Conservation (phyloP, 2,797 vertebrate genomes). For the Xenentodon cancila region DNA sequence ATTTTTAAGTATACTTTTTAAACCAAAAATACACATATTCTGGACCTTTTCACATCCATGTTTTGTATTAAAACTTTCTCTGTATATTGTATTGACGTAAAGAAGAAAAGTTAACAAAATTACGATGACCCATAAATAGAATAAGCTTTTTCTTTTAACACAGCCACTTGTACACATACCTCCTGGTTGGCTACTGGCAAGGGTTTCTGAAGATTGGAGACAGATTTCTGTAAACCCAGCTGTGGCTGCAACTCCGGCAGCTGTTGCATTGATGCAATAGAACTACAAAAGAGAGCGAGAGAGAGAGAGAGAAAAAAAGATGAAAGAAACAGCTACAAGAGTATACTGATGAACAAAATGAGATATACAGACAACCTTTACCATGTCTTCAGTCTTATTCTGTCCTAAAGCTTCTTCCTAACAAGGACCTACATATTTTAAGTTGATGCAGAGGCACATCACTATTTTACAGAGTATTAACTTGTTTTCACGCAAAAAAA, state of each 20-base stretch:
- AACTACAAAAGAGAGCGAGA: slow-evolving; percentile 80
- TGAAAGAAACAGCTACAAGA: slow-evolving; percentile 2
- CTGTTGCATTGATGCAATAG: slow-evolving; percentile 94
- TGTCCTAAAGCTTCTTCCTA: too few relatives aligned
- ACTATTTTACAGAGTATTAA: too few relatives aligned
- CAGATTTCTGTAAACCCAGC: slow-evolving; percentile 99
- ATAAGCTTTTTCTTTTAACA: background rate
- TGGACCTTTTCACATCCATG: background rate
- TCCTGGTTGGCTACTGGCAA: slow-evolving; percentile 91
- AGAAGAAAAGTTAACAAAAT: background rate
- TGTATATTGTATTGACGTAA: background rate
- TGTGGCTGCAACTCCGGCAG: slow-evolving; percentile 97
- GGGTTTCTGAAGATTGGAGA: slow-evolving; percentile 99
- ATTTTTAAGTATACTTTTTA: too few relatives aligned
- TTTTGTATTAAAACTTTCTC: background rate
- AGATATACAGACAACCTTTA: background rate
- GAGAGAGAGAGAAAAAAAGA: background rate
- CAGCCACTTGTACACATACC: slow-evolving; percentile 76
- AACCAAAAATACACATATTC: too few relatives aligned
- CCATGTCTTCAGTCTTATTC: background rate
- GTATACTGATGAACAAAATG: background rate
- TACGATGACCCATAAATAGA: background rate
- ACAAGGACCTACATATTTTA: too few relatives aligned
- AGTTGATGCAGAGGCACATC: too few relatives aligned
- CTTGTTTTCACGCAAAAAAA: too few relatives aligned